Percentiles rank a stretch among this genome's conserved stretches.
These are phyloP conservation scores for Zapornia atra DNA, from an alignment of 2,113 vertebrate genomes.

Conservation along the genomic window DNA sequence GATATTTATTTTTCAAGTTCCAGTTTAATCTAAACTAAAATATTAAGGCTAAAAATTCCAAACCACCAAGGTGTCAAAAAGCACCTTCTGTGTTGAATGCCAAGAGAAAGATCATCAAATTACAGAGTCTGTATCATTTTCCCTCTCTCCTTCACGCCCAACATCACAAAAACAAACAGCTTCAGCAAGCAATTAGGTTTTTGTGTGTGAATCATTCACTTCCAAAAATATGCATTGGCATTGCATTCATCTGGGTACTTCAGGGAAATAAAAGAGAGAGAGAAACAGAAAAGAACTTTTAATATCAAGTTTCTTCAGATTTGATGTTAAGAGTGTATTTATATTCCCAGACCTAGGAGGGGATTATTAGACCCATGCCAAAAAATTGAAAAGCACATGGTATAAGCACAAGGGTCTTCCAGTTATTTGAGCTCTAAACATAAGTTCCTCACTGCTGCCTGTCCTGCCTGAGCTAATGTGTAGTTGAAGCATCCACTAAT, in stretches of 20 bases:
- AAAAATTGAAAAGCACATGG: background rate
- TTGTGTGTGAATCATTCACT: background rate
- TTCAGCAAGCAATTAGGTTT: conserved; percentile 21
- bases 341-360: background rate
- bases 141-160: background rate
- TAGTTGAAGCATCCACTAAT: background rate
- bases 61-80: background rate
- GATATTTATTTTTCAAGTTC: background rate
- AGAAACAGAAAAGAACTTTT: background rate
- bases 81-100: background rate
- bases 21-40: background rate
- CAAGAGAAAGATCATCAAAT: background rate
- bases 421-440: background rate
- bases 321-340: background rate
- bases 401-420: background rate
- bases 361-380: background rate
- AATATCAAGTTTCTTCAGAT: background rate
- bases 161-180: background rate
- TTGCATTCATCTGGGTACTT: background rate
- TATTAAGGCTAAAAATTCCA: background rate
- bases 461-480: background rate
- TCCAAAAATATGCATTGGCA: background rate
- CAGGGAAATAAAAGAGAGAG: background rate
- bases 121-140: background rate
- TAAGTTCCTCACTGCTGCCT: background rate